Evolutionary conservation across 1,140 invertebrate species (phyloP).

Genomic region (Euborellia annulipes): DNA sequence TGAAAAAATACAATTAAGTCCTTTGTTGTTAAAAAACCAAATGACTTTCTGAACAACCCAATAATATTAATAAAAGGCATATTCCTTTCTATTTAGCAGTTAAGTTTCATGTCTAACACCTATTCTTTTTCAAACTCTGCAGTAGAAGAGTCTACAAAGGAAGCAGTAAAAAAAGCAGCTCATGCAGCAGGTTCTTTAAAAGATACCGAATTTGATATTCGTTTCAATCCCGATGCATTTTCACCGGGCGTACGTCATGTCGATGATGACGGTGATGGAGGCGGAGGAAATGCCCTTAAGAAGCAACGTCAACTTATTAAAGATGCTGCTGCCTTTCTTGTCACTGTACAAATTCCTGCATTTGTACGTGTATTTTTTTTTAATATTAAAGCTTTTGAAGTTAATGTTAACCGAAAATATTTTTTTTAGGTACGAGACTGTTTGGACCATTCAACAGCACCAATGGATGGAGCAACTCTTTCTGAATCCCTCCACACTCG

Average conservation of each 20-base stretch:
- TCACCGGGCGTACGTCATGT: constrained; percentile 82
- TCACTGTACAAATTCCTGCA: constrained; percentile 82
- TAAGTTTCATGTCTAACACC: constrained; percentile 2
- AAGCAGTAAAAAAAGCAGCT: constrained; percentile 79
- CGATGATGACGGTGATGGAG: constrained; percentile 42
- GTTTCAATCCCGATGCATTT: constrained; percentile 97
- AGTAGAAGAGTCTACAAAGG: constrained; percentile 74
- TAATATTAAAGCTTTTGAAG: neutral
- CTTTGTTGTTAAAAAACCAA: no score
- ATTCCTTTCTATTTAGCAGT: constrained; percentile 12
- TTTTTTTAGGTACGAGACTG: constrained; percentile 68
- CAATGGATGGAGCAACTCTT: constrained; percentile 91
- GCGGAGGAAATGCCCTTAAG: constrained; percentile 48
- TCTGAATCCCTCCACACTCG: constrained; percentile 81
- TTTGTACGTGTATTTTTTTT: constrained; percentile 50
- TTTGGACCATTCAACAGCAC: constrained; percentile 76
- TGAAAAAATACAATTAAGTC: no score
- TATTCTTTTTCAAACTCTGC: constrained; percentile 18
- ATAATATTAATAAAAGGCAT: constrained; percentile 5
- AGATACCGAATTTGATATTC: constrained; percentile 86
- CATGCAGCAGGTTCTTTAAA: constrained; percentile 81
- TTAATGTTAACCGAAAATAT: constrained; percentile 2
- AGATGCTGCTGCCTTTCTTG: constrained; percentile 88
- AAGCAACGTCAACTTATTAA: constrained; percentile 79
- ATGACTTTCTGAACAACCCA: no score